A percentile compares a stretch with the other conserved stretches of the same genome.
Conservation (phyloP, 2,888 invertebrate species). For the Yponomeuta sedellus region DNA sequence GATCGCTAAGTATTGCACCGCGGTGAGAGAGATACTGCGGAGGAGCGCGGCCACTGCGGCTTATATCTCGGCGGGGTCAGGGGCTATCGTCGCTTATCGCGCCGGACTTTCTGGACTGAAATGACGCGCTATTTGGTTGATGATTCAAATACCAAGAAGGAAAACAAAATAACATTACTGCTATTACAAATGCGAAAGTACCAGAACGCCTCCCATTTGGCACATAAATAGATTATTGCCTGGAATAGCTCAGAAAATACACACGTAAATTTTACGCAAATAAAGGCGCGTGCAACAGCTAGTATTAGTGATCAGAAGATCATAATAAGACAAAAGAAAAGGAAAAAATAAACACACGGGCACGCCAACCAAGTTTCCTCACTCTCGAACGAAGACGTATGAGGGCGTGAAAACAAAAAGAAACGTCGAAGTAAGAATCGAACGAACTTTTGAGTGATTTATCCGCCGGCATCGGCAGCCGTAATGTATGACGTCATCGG, state of each 20-base stretch:
- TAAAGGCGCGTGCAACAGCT: too few species aligned
- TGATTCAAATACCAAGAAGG: background rate
- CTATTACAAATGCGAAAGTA: too few species aligned
- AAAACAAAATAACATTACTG: too few species aligned
- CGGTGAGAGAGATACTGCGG: background rate
- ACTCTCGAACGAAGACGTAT: background rate
- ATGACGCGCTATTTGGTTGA: background rate
- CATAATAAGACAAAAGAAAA: too few species aligned
- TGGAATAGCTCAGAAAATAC: too few species aligned
- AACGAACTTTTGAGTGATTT: background rate
- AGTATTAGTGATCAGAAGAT: too few species aligned
- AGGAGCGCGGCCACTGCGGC: background rate
- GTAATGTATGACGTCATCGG: background rate
- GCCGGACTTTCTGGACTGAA: background rate
- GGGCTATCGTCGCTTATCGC: slow-evolving; percentile 10
- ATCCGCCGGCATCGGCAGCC: background rate
- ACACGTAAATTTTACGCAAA: too few species aligned
- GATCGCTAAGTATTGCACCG: too few species aligned
- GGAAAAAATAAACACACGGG: background rate
- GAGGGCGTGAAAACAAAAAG: background rate
- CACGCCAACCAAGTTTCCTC: background rate
- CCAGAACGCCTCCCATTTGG: too few species aligned
- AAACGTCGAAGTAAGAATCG: background rate
- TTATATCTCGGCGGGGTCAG: slow-evolving; percentile 5
- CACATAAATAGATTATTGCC: too few species aligned